These are phyloP conservation scores for Acanthurus lineatus DNA, from an alignment of 2,797 vertebrate genomes.

Conservation along the genomic window DNA sequence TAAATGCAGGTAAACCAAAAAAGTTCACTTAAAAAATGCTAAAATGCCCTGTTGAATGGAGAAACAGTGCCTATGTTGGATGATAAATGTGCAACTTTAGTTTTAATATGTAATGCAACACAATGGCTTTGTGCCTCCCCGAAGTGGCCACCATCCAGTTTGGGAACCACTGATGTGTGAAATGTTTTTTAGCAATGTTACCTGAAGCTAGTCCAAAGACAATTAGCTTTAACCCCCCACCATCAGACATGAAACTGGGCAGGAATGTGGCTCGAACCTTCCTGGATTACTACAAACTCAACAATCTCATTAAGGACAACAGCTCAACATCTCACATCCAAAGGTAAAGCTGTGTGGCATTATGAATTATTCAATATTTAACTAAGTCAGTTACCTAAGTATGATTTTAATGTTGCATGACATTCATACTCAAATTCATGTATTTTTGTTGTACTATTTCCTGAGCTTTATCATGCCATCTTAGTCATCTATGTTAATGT, in stretches of 20 bases:
- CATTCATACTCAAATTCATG: background rate
- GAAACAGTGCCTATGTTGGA: background rate
- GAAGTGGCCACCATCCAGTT: background rate
- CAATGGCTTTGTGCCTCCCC: background rate
- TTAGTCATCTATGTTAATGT: slow-evolving; percentile 8
- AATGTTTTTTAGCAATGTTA: slow-evolving; percentile 12
- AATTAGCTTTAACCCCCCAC: slow-evolving; percentile 82
- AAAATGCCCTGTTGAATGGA: background rate
- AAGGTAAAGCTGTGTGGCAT: slow-evolving; percentile 69
- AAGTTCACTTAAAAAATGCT: slow-evolving; percentile 4
- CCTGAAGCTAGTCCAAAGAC: slow-evolving; percentile 11
- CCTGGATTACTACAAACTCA: slow-evolving; percentile 96
- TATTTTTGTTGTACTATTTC: slow-evolving; percentile 6
- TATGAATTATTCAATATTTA: background rate
- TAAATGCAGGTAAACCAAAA: background rate
- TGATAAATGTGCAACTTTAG: slow-evolving; percentile 6
- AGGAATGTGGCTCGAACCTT: slow-evolving; percentile 96
- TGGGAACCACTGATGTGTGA: background rate
- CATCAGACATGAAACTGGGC: slow-evolving; percentile 96
- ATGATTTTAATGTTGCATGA: background rate
- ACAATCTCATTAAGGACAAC: slow-evolving; percentile 86
- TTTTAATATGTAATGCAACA: background rate
- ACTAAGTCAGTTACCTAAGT: background rate
- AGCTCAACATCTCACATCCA: slow-evolving; percentile 76
- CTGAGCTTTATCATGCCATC: background rate